phyloP scores from a whole-genome alignment of 2,888 invertebrate species.

The Ormyrus pomaceus region DNA sequence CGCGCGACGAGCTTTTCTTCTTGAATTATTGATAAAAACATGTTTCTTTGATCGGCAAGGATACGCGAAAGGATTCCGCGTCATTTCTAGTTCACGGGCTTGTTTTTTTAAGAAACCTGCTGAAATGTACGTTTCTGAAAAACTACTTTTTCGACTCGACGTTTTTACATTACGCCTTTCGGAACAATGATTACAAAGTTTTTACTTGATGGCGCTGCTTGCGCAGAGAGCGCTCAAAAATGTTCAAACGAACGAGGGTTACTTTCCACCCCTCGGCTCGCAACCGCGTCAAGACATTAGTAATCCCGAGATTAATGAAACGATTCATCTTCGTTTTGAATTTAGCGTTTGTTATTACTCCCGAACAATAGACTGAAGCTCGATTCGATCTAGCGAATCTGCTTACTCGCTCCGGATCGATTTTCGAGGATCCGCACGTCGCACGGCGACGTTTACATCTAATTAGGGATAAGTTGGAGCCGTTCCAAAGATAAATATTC shows the following conservation, averaged over 20 bases:
- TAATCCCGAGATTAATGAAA: constrained; percentile 45
- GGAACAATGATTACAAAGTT: background rate
- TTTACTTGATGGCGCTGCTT: background rate
- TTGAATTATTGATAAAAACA: constrained; percentile 8
- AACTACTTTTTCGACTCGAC: no score
- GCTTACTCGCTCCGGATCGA: background rate
- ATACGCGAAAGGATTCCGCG: background rate
- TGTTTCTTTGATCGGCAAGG: constrained; percentile 5
- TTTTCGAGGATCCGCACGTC: no score
- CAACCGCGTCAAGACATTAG: constrained; percentile 14
- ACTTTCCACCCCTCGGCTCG: background rate
- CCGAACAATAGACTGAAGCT: background rate
- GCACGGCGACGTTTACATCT: no score
- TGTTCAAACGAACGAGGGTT: constrained; percentile 2
- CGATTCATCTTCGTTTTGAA: constrained; percentile 39
- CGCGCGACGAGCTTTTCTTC: background rate
- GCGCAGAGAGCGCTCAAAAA: background rate
- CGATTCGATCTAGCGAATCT: background rate
- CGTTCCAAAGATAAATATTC: no score
- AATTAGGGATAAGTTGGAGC: no score
- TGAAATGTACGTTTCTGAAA: no score
- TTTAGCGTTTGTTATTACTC: constrained; percentile 7
- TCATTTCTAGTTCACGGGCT: background rate
- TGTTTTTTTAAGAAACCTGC: background rate
- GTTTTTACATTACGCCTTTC: no score